Base-by-base conservation (phyloP, 2,797 vertebrate species). In the Eulemur albifrons region DNA sequence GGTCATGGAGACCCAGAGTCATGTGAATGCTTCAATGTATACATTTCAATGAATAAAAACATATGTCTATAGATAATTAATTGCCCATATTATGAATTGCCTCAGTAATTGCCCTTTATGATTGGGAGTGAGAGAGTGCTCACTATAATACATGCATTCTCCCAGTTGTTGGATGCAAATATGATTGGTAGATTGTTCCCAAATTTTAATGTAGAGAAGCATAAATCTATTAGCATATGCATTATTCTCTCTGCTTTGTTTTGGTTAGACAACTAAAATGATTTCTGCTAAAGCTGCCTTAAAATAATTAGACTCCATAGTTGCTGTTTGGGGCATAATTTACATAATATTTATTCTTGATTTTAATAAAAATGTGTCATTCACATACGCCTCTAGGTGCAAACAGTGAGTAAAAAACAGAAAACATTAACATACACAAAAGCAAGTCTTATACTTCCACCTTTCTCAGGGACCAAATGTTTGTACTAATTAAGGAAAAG, bases 341-440 rank as follows among this genome's bases (percentile, higher is more conserved):
- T 96, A 57, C 67, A 94, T 97, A 96, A 93, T 77, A 97, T 92
- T 96, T 94, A 81, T 86, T 96, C 50, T 95, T 93, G 14, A 96
- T 96, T 97, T 97, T 96, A 97, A 97, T 96, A 96, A 94, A 96
- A 93, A 93, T 88, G 4, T 97, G 91, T 96, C 93, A 92, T 88
- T 97, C 67, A 93, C 32, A 38, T 45, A 23, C 15, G 88, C 77
- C 84, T 91, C 50, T 87, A 50, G 86, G 83, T 97, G 17, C 52
- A 85, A 97, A 86, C n/a, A 95, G 40, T 52, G 83, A 95, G 79
- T 89, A 75, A 77, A 82, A 82, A 79, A 20, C 1, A 88, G 50
- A 87, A 94, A 88, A 93, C 38, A 91, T 96, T 93, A 97, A 87
- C 35, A 96, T 93, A 85, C n/a, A 90, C 63, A 82, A 88, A 95